These are phyloP conservation scores for Taenaris catops DNA, from an alignment of 2,888 invertebrate genomes.

Conservation along the genomic window DNA sequence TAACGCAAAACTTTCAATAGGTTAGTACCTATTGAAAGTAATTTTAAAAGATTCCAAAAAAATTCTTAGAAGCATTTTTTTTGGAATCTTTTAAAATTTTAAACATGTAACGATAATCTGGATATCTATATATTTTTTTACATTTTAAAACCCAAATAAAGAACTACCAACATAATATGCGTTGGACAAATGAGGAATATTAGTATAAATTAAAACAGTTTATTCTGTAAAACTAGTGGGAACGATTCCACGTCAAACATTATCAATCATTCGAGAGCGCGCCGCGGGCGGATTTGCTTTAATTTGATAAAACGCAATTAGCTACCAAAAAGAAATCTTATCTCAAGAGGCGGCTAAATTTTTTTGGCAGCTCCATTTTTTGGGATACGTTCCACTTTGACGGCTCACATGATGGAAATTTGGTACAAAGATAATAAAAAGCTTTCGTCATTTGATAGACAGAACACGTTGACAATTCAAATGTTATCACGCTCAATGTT, in stretches of 20 bases:
- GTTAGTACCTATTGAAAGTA: too few relatives aligned
- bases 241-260: slow-evolving; percentile 61
- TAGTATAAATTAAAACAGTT: slow-evolving; percentile 73
- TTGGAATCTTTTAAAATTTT: too few relatives aligned
- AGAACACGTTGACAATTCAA: slow-evolving; percentile 8
- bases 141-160: slow-evolving; percentile 13
- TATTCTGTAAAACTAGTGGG: slow-evolving; percentile 73
- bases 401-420: slow-evolving; percentile 39
- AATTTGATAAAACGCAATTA: slow-evolving; percentile 80
- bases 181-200: slow-evolving; percentile 59
- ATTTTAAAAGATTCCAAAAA: too few relatives aligned
- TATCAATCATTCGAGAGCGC: slow-evolving; percentile 64
- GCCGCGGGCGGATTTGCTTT: slow-evolving; percentile 63
- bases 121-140: background rate
- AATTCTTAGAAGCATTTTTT: too few relatives aligned
- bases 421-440: slow-evolving; percentile 29
- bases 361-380: slow-evolving; percentile 61
- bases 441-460: slow-evolving; percentile 16
- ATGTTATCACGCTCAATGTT: slow-evolving; percentile 2
- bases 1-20: too few relatives aligned
- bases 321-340: slow-evolving; percentile 79
- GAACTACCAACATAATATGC: slow-evolving; percentile 16
- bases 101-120: too few relatives aligned
- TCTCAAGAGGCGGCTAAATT: slow-evolving; percentile 59
- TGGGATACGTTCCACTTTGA: slow-evolving; percentile 49